Evolutionary conservation across 2,888 invertebrate species (phyloP).

Genomic region (Panorpa germanica): DNA sequence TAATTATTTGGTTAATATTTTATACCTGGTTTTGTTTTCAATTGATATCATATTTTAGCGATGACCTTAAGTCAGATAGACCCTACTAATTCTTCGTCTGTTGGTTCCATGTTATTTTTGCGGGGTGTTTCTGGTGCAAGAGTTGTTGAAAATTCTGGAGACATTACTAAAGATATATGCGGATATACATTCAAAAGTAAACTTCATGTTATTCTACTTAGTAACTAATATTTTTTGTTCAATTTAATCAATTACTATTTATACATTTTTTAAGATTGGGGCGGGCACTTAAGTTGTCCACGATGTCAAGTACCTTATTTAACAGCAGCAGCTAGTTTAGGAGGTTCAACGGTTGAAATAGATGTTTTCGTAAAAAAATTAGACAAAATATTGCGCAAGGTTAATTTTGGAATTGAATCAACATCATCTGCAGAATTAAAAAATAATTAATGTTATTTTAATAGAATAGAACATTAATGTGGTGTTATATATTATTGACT

Average conservation of each 20-base stretch:
- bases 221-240: too few species aligned
- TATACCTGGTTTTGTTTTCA: not conserved
- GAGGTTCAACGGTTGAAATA: conserved; percentile 44
- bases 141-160: conserved; percentile 32
- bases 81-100: conserved; percentile 30
- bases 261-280: conserved; percentile 35
- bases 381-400: conserved; percentile 32
- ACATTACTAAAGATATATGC: conserved; percentile 31
- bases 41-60: conserved; percentile 18
- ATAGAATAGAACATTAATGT: too few species aligned
- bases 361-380: conserved; percentile 45
- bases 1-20: conserved; percentile 3
- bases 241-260: conserved; percentile 7
- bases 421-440: too few species aligned
- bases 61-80: conserved; percentile 25
- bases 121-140: conserved; percentile 54
- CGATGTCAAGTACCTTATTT: conserved; percentile 43
- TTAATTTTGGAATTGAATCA: too few species aligned
- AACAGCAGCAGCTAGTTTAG: conserved; percentile 55
- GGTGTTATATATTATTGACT: too few species aligned
- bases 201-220: conserved; percentile 10
- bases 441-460: too few species aligned
- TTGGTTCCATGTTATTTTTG: conserved; percentile 55
- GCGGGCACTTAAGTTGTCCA: conserved; percentile 41
- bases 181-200: conserved; percentile 35